Conservation (phyloP, 2,113 vertebrate species). For the Nothocercus julius region DNA sequence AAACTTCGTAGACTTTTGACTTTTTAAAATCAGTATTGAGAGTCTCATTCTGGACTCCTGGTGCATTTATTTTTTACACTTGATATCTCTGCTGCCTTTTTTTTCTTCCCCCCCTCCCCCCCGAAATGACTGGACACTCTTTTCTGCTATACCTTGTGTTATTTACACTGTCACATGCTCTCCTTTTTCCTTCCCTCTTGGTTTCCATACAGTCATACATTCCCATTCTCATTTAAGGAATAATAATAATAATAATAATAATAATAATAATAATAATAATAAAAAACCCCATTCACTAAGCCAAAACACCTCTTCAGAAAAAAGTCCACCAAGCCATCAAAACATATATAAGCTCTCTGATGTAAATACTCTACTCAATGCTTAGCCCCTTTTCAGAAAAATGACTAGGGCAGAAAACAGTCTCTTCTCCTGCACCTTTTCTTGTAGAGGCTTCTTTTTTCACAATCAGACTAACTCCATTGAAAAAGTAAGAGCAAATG, state of each 20-base stretch:
- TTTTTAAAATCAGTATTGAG: background rate
- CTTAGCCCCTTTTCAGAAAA: background rate
- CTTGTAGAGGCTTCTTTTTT: background rate
- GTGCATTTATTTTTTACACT: background rate
- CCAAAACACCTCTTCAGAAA: background rate
- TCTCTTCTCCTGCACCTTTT: background rate
- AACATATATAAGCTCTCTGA: background rate
- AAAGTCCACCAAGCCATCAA: background rate
- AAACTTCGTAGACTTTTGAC: background rate
- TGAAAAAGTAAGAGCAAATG: background rate
- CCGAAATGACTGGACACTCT: background rate
- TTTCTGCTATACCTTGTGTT: background rate
- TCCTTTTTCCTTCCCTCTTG: background rate
- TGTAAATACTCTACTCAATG: background rate
- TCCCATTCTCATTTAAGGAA: background rate
- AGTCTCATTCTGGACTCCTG: background rate
- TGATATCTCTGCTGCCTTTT: background rate
- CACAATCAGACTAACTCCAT: background rate
- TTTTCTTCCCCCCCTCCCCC: background rate
- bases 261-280: background rate
- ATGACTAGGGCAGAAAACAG: background rate
- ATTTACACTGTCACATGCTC: background rate
- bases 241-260: background rate
- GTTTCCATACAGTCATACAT: background rate
- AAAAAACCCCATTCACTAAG: background rate